Percentiles rank a stretch among this genome's conserved stretches.
Conservation (phyloP, 2,888 invertebrate genomes). For the Plagodis dolabraria region DNA sequence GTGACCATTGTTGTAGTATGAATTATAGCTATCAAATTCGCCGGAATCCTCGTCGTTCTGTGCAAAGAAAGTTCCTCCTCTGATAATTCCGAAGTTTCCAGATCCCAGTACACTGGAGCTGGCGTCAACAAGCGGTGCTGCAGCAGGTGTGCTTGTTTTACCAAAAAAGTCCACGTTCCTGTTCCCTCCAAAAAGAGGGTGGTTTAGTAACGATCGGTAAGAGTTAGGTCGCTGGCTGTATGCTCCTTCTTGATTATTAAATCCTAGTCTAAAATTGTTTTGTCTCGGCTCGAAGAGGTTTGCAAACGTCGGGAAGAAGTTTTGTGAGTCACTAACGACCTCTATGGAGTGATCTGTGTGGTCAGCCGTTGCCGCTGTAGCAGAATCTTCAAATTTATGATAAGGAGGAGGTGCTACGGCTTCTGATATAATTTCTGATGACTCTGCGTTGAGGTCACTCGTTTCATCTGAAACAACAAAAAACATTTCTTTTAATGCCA, state of each 20-base stretch:
- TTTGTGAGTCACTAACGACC: constrained; percentile 85
- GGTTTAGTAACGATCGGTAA: constrained; percentile 75
- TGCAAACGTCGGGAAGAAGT: constrained; percentile 91
- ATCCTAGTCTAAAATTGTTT: constrained; percentile 85
- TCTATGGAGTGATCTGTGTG: constrained; percentile 81
- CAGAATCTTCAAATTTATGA: constrained; percentile 50
- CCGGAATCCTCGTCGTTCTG: constrained; percentile 87
- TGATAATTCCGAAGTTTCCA: constrained; percentile 94
- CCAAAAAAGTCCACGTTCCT: constrained; percentile 69
- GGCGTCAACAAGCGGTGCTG: constrained; percentile 76
- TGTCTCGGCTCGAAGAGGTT: constrained; percentile 86
- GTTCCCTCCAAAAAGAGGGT: constrained; percentile 72
- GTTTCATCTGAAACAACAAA: constrained; percentile 70
- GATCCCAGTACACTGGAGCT: constrained; percentile 90
- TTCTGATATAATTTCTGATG: constrained; percentile 77
- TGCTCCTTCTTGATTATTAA: constrained; percentile 85
- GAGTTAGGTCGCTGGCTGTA: constrained; percentile 86
- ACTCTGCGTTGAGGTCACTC: constrained; percentile 72
- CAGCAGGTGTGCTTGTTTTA: constrained; percentile 64
- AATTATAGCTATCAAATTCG: constrained; percentile 85
- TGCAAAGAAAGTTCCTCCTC: constrained; percentile 94
- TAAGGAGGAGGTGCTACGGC: constrained; percentile 70
- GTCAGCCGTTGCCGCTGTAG: constrained; percentile 58
- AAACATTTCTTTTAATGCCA: constrained; percentile 19
- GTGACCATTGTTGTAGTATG: constrained; percentile 88